These are phyloP conservation scores for Cheilosia vernalis DNA, from an alignment of 2,888 invertebrate genomes.

Conservation along the genomic window DNA sequence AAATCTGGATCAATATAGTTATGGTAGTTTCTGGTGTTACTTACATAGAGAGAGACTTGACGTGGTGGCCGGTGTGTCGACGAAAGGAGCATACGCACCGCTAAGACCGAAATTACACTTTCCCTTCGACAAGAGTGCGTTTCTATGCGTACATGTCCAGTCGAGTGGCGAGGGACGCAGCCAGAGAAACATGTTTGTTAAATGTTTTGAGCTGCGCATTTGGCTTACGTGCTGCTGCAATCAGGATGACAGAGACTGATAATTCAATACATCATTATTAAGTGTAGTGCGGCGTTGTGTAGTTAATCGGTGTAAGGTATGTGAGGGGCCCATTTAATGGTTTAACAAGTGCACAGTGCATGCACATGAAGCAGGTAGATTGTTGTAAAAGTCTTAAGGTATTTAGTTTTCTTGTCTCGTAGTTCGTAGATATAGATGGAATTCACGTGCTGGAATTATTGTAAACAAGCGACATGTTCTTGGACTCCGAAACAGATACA, in stretches of 20 bases:
- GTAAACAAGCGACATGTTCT: slow-evolving; percentile 53
- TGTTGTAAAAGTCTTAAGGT: slow-evolving; percentile 49
- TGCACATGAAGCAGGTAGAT: slow-evolving; percentile 37
- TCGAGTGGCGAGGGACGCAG: background rate
- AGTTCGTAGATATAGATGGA: slow-evolving; percentile 53
- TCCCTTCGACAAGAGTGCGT: slow-evolving; percentile 40
- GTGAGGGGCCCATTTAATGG: slow-evolving; percentile 28
- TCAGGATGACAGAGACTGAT: slow-evolving; percentile 73
- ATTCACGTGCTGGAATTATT: slow-evolving; percentile 57
- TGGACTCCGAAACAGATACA: slow-evolving; percentile 40
- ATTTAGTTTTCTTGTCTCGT: slow-evolving; percentile 67
- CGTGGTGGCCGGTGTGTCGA: background rate
- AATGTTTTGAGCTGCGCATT: slow-evolving; percentile 69
- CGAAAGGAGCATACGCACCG: slow-evolving; percentile 31
- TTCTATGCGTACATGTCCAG: background rate
- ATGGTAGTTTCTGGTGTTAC: slow-evolving; percentile 56
- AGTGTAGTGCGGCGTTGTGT: slow-evolving; percentile 35
- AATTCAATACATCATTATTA: slow-evolving; percentile 74
- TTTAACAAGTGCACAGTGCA: slow-evolving; percentile 32
- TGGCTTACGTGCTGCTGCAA: slow-evolving; percentile 58
- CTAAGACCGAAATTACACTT: slow-evolving; percentile 60
- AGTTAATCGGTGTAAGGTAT: slow-evolving; percentile 26
- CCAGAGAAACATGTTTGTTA: slow-evolving; percentile 59
- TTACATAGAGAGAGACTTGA: slow-evolving; percentile 1
- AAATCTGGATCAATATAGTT: slow-evolving; percentile 69